A percentile compares a stretch with the other conserved stretches of the same genome.
Conservation (phyloP, 2,888 invertebrate genomes). For the Oligia strigilis region DNA sequence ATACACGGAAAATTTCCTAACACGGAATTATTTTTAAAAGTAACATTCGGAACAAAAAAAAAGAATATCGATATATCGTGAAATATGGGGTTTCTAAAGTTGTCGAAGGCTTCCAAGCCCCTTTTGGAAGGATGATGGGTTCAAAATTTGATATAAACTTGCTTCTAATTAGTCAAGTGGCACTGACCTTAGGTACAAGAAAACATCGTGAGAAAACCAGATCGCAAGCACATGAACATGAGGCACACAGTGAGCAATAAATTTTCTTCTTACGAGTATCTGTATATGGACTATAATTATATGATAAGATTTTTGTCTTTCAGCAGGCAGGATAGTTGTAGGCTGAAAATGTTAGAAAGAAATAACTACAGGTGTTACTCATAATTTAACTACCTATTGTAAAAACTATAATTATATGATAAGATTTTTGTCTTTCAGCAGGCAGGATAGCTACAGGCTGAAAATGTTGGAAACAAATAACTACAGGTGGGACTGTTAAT, state of each 20-base stretch:
- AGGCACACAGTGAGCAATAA: background rate
- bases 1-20: conserved; percentile 9
- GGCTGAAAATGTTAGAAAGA: background rate
- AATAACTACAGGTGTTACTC: background rate
- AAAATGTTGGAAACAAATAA: background rate
- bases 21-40: background rate
- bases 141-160: background rate
- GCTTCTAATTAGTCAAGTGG: background rate
- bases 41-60: background rate
- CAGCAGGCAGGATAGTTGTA: background rate
- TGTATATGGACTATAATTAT: too few species aligned
- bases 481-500: background rate
- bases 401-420: too few species aligned
- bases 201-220: conserved; percentile 14
- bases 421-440: too few species aligned
- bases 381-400: background rate
- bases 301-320: background rate
- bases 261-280: background rate
- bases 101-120: background rate
- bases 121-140: background rate
- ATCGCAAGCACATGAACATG: background rate
- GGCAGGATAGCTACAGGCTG: too few species aligned
- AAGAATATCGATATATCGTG: background rate
- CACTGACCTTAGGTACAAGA: conserved; percentile 7
- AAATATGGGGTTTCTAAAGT: background rate